Base-by-base conservation (phyloP, 2,113 vertebrate genomes). In the Oxygymnocypris stewartii region DNA sequence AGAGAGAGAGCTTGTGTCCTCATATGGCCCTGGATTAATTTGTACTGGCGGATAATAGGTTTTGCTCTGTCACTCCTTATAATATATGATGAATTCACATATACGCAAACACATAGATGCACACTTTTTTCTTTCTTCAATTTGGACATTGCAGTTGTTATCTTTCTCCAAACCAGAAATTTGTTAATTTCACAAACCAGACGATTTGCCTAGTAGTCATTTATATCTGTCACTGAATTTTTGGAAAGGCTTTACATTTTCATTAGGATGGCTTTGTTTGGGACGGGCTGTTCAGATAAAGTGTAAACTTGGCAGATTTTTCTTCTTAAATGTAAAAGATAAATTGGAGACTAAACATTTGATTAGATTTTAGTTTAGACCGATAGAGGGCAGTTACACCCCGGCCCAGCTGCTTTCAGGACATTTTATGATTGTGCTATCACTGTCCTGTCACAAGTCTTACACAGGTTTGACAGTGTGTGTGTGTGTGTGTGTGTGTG, bases 291-390 rank as follows among this genome's bases (percentile, higher is more conserved):
- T 42, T 82, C 42, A 51, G 79, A 87, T 86, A 81, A 7, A 25
- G 28, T 8, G 47, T 87, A 80, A 80, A 88, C 59, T 51, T 69
- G 42, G 16, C 40, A 73, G 25, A 77, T 6, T 54, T 0, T 35
- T 78, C 54, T 71, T 31, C 59, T 59, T 59, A 59, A 77, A 75
- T 49, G 74, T 65, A 49, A 79, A 23, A 18, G 85, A 88, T 88
- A 88, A 80, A 23, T 20, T 28, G 4, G n/a, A 77, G 65, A 87
- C 87, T 87, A 87, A 87, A 87, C 87, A 87, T 84, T 40, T 87
- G 87, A 87, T 87, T 87, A 90, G 67, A 74, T 67, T 79, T 84
- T 57, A 85, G 73, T 80, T 79, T 79, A 71, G 49, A 73, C 83
- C 82, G 85, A 85, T 86, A 63, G 63, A 71, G 65, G 2, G 51